Conservation (phyloP, 1,140 invertebrate species). For the Rhopalosiphum maidis region DNA sequence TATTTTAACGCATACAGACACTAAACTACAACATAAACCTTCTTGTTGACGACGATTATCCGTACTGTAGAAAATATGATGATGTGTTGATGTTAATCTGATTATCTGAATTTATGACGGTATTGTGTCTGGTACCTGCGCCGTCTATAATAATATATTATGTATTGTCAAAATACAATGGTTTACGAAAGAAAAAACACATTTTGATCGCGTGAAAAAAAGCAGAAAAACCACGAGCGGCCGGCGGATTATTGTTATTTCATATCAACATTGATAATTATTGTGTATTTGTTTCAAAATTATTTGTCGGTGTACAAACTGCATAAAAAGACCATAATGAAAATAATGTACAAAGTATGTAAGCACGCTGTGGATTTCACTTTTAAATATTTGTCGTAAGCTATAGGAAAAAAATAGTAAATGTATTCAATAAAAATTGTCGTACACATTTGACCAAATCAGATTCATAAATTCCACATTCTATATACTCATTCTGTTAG, state of each 20-base stretch:
- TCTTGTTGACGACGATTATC: neutral
- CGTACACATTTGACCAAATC: neutral
- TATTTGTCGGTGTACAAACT: neutral
- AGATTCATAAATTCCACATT: slow-evolving; percentile 4
- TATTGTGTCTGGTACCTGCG: neutral
- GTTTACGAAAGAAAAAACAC: neutral
- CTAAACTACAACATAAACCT: neutral
- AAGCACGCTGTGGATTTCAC: neutral
- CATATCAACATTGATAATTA: neutral
- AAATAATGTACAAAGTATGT: neutral
- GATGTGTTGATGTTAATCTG: slow-evolving; percentile 7
- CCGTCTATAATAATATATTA: neutral
- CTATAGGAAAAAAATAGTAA: neutral
- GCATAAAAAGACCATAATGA: neutral
- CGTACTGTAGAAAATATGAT: slow-evolving; percentile 20
- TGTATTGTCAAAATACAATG: slow-evolving; percentile 14
- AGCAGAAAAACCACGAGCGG: neutral
- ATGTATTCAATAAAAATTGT: neutral
- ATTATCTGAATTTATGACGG: neutral
- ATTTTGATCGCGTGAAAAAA: neutral
- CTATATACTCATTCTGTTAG: neutral
- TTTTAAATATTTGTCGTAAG: neutral
- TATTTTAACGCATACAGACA: neutral
- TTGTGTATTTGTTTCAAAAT: slow-evolving; percentile 14
- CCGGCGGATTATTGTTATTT: neutral